phyloP scores from a whole-genome alignment of 2,797 vertebrate species.

The Pseudochirops cupreus region DNA sequence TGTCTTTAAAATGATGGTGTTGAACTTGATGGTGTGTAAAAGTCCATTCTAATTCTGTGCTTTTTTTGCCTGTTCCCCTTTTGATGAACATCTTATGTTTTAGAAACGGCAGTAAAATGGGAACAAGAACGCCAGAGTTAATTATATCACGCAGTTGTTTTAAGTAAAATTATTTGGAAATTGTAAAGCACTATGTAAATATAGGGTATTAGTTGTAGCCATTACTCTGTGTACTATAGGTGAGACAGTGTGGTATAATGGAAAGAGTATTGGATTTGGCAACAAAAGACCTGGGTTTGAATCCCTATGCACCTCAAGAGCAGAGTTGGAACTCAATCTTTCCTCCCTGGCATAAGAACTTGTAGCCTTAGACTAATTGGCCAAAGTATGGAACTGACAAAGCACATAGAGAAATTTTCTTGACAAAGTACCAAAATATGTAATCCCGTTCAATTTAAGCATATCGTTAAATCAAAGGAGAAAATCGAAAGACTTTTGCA shows the following conservation, averaged over 20 bases:
- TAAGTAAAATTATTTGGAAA: not conserved
- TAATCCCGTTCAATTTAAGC: constrained; percentile 1
- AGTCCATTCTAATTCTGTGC: not conserved
- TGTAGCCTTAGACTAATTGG: not conserved
- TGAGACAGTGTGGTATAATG: not conserved
- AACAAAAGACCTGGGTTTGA: not conserved
- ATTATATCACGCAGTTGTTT: not conserved
- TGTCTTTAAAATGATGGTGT: not conserved
- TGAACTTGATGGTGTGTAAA: not conserved
- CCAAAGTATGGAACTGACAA: not conserved
- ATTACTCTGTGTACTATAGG: not conserved
- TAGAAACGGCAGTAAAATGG: not conserved
- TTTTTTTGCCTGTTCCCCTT: not conserved
- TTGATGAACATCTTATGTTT: not conserved
- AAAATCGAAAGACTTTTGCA: not conserved
- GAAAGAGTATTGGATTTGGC: not conserved
- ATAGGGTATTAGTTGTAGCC: not conserved
- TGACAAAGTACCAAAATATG: constrained; percentile 47
- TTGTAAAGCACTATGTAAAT: not conserved
- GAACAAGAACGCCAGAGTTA: not conserved
- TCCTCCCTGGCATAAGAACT: not conserved
- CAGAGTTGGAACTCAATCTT: not conserved
- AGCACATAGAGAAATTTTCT: constrained; percentile 17
- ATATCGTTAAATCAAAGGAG: constrained; percentile 34
- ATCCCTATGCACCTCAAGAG: not conserved